Evolutionary conservation across 2,113 vertebrate species (phyloP).

Genomic region (Sus scrofa): T2T-Sscrofa CM000818.6:132803501-132804000

Average conservation of each 20-base stretch:
- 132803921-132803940: too few relatives aligned
- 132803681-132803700: not conserved
- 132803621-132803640: rapidly evolving
- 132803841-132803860: not conserved
- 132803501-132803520: not conserved
- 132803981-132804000: too few relatives aligned
- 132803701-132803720: not conserved
- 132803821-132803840: not conserved
- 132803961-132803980: too few relatives aligned
- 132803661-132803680: not conserved
- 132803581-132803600: not conserved
- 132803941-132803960: too few relatives aligned
- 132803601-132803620: not conserved
- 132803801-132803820: rapidly evolving
- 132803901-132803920: too few relatives aligned
- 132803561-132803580: not conserved
- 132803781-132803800: not conserved
- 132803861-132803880: too few relatives aligned
- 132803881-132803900: too few relatives aligned
- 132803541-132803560: too few relatives aligned
- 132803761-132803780: not conserved
- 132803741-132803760: not conserved
- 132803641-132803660: too few relatives aligned
- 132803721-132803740: not conserved
- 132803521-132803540: not conserved